phyloP scores from a whole-genome alignment of 1,140 invertebrate genomes.

The Aphaenogaster ashmeadi region DNA sequence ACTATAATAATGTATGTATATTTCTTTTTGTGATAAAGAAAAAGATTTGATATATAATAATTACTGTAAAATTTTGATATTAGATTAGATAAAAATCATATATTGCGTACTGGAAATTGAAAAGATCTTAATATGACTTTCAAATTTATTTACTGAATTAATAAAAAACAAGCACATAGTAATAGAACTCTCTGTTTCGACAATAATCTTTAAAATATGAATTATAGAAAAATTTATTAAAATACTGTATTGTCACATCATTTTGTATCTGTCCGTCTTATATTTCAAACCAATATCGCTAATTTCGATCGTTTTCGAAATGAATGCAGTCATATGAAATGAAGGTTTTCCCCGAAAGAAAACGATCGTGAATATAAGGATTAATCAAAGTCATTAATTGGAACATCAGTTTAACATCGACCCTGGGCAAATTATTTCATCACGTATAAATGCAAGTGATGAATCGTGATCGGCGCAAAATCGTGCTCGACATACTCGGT shows the following conservation, averaged over 20 bases:
- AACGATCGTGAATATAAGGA: slow-evolving; percentile 11
- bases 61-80: too few species aligned
- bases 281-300: not conserved
- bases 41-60: not conserved
- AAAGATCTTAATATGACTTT: not conserved
- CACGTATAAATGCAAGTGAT: slow-evolving; percentile 14
- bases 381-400: slow-evolving; percentile 54
- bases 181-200: too few species aligned
- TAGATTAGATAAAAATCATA: too few species aligned
- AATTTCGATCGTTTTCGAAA: not conserved
- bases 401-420: not conserved
- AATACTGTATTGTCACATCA: not conserved
- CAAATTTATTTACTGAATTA: not conserved
- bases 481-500: slow-evolving; percentile 58
- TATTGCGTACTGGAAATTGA: not conserved
- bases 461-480: slow-evolving; percentile 54
- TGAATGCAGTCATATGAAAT: not conserved
- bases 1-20: not conserved
- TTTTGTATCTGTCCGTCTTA: not conserved
- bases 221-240: not conserved
- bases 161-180: not conserved
- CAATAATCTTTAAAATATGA: not conserved
- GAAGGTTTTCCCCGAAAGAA: not conserved
- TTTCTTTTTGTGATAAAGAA: not conserved
- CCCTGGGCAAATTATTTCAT: slow-evolving; percentile 33